phyloP scores from a whole-genome alignment of 2,888 invertebrate species.

The Drosophila cyrtoloma region DNA sequence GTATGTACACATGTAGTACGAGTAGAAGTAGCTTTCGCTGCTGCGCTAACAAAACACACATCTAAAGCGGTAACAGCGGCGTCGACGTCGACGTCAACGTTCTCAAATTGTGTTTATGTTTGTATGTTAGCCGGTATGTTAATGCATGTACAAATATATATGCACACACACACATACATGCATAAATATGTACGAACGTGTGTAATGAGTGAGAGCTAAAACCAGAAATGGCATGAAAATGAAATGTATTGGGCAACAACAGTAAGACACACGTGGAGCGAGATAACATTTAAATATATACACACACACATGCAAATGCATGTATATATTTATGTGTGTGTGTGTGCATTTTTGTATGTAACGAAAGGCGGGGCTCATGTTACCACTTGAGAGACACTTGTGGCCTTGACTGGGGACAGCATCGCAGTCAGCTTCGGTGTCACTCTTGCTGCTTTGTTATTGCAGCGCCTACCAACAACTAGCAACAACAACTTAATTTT shows the following conservation, averaged over 20 bases:
- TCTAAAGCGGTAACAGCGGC: slow-evolving; percentile 70
- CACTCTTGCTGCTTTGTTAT: background rate
- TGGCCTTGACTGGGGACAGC: slow-evolving; percentile 18
- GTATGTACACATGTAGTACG: slow-evolving; percentile 42
- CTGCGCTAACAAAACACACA: slow-evolving; percentile 37
- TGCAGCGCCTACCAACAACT: slow-evolving; percentile 23
- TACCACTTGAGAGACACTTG: slow-evolving; percentile 12
- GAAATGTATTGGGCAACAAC: slow-evolving; percentile 65
- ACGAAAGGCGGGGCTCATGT: slow-evolving; percentile 16
- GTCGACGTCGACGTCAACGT: slow-evolving; percentile 52
- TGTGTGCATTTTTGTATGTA: slow-evolving; percentile 12
- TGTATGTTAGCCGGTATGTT: slow-evolving; percentile 38
- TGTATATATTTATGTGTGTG: slow-evolving; percentile 15
- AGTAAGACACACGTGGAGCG: slow-evolving; percentile 37
- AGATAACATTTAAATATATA: slow-evolving; percentile 51
- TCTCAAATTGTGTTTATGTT: slow-evolving; percentile 75
- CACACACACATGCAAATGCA: slow-evolving; percentile 20
- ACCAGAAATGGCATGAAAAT: slow-evolving; percentile 78
- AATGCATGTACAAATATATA: slow-evolving; percentile 31
- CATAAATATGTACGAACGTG: slow-evolving; percentile 25
- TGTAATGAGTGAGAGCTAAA: slow-evolving; percentile 72
- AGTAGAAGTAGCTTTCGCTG: slow-evolving; percentile 66
- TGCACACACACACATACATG: slow-evolving; percentile 16
- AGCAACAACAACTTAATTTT: slow-evolving; percentile 60
- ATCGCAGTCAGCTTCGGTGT: slow-evolving; percentile 15